Evolutionary conservation across 2,888 invertebrate genomes (phyloP), one percentile per base, ranked within the genome.

Genomic region (Mellilla xanthometata): DNA sequence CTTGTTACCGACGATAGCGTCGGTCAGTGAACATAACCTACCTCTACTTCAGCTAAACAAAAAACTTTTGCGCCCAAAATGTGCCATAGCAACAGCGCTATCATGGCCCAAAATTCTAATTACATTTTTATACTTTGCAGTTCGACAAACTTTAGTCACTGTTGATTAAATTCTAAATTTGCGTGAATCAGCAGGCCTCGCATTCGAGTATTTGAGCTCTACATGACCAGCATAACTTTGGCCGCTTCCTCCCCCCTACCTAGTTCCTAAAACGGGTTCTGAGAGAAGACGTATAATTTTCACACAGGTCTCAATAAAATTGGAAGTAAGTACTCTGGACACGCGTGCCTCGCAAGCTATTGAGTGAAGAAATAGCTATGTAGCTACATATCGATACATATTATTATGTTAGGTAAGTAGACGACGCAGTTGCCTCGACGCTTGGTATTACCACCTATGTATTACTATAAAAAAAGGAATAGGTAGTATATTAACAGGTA

Each of bases 291-390:
- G 39, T 39, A 38, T 33, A 15, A 26, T 33, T 41, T 41, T 23
- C 12, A 24, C 29, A 15, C 29, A 26, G 38, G 38, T 38, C 38
- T 26, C 19, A 19, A 32, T 22, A 36, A 30, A 38, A 33, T 26
- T 48, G 38, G 41, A 33, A 29, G 38, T 23, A 33, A 29, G 38
- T 23, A 12, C 32, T 41, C 33, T 30, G 33, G 41, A 24, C 38
- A 48, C 41, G 47, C 41, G 42, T 42, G 38, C 38, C 30, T 48
- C 41, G 38, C 47, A 33, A 42, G 33, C 47, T 27, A 38, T 47
- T 41, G 47, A 41, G 41, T 41, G 40, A 32, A 31, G 27, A 34
- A 35, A 30, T 38, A 41, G 26, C 35, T 36, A 19, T 30, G 12
- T 33, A 44, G 15, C 6, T 19, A 19, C 15, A 19, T 6, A 19